Conservation (phyloP, 2,113 vertebrate genomes). For the Bos indicus region DNA sequence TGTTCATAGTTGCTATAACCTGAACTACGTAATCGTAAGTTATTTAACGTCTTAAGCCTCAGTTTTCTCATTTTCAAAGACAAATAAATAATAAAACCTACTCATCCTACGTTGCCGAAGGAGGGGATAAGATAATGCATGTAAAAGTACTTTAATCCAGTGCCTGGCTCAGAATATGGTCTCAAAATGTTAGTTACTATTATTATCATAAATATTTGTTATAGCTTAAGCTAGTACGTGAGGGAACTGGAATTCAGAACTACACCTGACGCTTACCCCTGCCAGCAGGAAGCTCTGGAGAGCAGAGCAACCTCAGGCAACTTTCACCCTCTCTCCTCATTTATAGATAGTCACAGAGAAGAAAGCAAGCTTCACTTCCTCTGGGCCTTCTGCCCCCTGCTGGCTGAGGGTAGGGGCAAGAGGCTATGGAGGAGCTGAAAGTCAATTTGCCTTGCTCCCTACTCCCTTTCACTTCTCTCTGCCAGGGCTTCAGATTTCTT, state of each 20-base stretch:
- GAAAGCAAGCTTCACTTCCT: not conserved
- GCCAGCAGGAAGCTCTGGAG: not conserved
- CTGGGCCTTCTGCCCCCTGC: slow-evolving; percentile 63
- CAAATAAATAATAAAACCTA: not conserved
- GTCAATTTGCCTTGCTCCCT: not conserved
- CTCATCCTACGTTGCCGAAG: not conserved
- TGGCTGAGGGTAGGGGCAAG: slow-evolving; percentile 19
- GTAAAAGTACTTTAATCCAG: not conserved
- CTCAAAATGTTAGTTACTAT: not conserved
- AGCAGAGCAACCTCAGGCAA: not conserved
- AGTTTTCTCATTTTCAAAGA: not conserved
- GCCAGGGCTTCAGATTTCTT: slow-evolving; percentile 34
- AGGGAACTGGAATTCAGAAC: not conserved
- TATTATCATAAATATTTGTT: not conserved
- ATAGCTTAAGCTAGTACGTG: no score
- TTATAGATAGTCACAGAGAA: not conserved
- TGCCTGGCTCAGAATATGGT: not conserved
- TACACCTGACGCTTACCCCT: not conserved
- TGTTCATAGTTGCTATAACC: not conserved
- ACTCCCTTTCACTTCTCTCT: not conserved
- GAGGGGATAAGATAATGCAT: not conserved
- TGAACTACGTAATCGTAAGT: not conserved
- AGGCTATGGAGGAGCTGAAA: not conserved
- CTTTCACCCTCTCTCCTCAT: not conserved
- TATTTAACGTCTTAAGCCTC: not conserved